Conservation (phyloP, 2,113 vertebrate species). For the Puffinus mauretanicus region DNA sequence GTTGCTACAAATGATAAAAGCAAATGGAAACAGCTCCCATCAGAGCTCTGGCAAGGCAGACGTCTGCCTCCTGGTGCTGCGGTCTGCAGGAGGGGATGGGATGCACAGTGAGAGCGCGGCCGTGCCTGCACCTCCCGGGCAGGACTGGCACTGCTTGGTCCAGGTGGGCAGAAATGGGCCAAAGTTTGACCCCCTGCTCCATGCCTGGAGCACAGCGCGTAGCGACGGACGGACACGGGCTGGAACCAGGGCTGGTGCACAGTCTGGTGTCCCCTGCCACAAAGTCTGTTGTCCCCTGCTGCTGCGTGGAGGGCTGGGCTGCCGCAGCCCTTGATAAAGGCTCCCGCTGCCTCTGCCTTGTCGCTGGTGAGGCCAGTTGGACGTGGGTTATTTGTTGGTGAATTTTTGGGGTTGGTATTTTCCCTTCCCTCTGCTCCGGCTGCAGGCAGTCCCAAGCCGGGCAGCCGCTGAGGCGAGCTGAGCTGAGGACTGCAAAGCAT, state of each 20-base stretch:
- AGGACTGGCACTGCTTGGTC: accelerated
- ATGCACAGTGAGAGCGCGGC: accelerated
- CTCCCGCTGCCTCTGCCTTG: neutral
- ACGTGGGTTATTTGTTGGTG: accelerated
- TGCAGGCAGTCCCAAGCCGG: neutral
- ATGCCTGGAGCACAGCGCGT: accelerated
- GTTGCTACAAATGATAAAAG: neutral
- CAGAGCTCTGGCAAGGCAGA: neutral
- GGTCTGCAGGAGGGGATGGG: neutral
- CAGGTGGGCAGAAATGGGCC: neutral
- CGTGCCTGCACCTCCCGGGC: accelerated
- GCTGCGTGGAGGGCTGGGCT: neutral
- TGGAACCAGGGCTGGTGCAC: neutral
- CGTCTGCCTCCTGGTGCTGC: neutral
- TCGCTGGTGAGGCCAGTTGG: neutral
- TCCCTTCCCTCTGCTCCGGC: neutral
- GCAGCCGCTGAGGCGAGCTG: neutral
- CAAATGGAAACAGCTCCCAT: neutral
- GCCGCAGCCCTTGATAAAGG: neutral
- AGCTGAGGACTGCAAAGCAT: constrained; percentile 21
- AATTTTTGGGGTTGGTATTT: neutral
- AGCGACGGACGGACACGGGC: accelerated
- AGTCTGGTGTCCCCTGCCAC: neutral
- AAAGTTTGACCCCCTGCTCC: accelerated
- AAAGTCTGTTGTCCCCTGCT: neutral